phyloP scores from a whole-genome alignment of 2,797 vertebrate genomes.

The Enteromius mattozi region DNA sequence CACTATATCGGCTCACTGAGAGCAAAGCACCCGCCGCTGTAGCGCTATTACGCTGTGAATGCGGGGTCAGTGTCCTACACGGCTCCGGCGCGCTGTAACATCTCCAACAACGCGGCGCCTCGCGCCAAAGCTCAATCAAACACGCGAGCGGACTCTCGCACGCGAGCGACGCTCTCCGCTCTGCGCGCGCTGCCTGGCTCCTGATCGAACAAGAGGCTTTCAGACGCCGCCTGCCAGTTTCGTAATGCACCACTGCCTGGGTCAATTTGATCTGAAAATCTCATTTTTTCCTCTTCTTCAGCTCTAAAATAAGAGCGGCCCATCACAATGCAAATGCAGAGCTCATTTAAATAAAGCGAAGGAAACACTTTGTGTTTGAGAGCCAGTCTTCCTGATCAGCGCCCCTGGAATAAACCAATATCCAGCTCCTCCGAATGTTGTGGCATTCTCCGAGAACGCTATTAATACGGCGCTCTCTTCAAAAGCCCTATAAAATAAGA shows the following conservation, averaged over 20 bases:
- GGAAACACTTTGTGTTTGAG: constrained; percentile 99
- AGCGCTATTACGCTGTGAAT: constrained; percentile 57
- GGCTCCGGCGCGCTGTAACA: constrained; percentile 65
- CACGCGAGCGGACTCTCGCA: constrained; percentile 74
- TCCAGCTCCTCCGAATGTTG: constrained; percentile 96
- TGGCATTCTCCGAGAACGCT: constrained; percentile 97
- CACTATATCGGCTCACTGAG: constrained; percentile 45
- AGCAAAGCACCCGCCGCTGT: constrained; percentile 45
- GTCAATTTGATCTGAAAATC: constrained; percentile 99
- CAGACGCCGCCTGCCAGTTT: constrained; percentile 97
- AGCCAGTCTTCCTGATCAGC: constrained; percentile 99
- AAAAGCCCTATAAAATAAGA: constrained; percentile 95
- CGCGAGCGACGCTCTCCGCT: constrained; percentile 75
- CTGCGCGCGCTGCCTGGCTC: constrained; percentile 76
- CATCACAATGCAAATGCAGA: constrained; percentile 99
- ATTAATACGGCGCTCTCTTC: constrained; percentile 90
- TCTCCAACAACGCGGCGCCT: constrained; percentile 69
- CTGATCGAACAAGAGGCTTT: constrained; percentile 98
- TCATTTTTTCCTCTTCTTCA: constrained; percentile 94
- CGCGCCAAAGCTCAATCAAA: constrained; percentile 66
- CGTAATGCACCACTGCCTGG: constrained; percentile 99
- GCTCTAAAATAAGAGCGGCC: constrained; percentile 97
- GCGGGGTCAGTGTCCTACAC: constrained; percentile 74
- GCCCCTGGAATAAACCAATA: constrained; percentile 99
- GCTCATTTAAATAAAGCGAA: constrained; percentile 99